Evolutionary conservation across 1,140 invertebrate genomes (phyloP).

Genomic region (Leptestheria dahalacensis): DNA sequence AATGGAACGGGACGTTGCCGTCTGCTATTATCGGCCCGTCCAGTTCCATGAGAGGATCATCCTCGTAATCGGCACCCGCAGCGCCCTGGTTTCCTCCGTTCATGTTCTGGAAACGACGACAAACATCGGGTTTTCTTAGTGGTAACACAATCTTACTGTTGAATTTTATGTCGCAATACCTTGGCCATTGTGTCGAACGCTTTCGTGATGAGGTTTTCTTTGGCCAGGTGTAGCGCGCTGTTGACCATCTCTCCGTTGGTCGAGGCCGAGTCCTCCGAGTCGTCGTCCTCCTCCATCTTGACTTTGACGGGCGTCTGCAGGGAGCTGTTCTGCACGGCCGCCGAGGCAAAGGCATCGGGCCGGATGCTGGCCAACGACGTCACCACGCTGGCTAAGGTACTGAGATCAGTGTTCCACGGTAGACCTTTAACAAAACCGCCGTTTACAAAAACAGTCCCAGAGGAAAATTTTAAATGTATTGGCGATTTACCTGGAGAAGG

Average conservation of each 20-base stretch:
- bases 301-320: constrained; percentile 3
- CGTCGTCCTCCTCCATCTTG: constrained; percentile 9
- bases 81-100: background rate
- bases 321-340: background rate
- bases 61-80: constrained; percentile 15
- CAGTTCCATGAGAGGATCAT: constrained; percentile 33
- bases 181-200: constrained; percentile 60
- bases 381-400: constrained; percentile 35
- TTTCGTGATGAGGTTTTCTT: constrained; percentile 52
- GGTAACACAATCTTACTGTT: too few species aligned
- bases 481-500: background rate
- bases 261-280: constrained; percentile 19
- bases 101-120: too few species aligned
- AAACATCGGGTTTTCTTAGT: too few species aligned
- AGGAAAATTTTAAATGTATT: background rate
- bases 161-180: too few species aligned
- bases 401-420: constrained; percentile 27
- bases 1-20: constrained; percentile 52
- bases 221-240: constrained; percentile 38
- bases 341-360: background rate
- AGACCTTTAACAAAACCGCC: too few species aligned
- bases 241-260: constrained; percentile 42
- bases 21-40: constrained; percentile 46
- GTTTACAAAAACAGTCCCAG: background rate
- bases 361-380: constrained; percentile 32